These are phyloP conservation scores for Phyllostomus hastatus DNA, from an alignment of 2,113 vertebrate genomes.

Conservation along the genomic window DNA sequence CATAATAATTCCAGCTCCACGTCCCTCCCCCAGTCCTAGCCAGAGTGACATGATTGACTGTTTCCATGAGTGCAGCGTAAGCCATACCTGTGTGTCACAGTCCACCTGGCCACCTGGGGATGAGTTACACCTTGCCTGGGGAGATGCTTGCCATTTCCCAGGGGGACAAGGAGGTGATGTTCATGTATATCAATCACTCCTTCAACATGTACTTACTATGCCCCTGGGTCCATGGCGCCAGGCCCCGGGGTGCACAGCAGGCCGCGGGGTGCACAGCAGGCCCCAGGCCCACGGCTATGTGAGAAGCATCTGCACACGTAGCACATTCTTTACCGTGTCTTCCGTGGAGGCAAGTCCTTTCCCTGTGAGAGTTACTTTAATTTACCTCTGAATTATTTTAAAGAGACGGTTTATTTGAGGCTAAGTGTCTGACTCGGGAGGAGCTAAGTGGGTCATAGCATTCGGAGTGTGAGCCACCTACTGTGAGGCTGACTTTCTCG, in stretches of 20 bases:
- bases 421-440: background rate
- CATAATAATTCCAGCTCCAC: background rate
- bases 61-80: background rate
- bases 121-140: background rate
- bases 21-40: background rate
- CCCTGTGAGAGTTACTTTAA: background rate
- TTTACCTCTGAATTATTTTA: background rate
- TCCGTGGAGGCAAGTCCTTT: background rate
- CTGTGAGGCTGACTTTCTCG: background rate
- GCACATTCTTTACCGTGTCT: background rate
- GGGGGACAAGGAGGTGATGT: no score
- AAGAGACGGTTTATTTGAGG: background rate
- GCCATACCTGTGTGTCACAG: background rate
- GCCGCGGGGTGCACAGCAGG: background rate
- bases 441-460: background rate
- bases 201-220: rapidly evolving
- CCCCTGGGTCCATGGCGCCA: rapidly evolving
- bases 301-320: background rate
- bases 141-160: background rate
- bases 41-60: no score
- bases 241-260: background rate
- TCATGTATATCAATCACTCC: no score
- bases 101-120: background rate
- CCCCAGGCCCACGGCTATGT: background rate
- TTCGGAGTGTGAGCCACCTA: background rate